A percentile compares a stretch with the other conserved stretches of the same genome.
These are phyloP conservation scores for Herminia tarsipennalis DNA, from an alignment of 2,888 invertebrate species.

Conservation along the genomic window DNA sequence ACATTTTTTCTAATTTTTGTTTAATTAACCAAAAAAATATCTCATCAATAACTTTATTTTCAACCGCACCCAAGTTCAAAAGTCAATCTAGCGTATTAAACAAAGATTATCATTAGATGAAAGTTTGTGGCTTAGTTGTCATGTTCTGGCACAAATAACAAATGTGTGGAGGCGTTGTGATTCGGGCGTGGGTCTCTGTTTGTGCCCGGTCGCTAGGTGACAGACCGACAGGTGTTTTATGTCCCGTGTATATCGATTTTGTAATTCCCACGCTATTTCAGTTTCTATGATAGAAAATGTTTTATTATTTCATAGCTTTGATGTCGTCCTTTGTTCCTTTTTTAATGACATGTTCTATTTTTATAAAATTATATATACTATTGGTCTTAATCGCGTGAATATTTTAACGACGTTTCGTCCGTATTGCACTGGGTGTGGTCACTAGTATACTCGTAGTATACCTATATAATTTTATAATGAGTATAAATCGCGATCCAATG, in stretches of 20 bases:
- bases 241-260: slow-evolving; percentile 70
- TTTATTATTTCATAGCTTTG: too few relatives aligned
- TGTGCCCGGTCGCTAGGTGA: slow-evolving; percentile 70
- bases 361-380: too few relatives aligned
- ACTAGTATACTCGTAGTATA: too few relatives aligned
- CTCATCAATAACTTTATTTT: neutral
- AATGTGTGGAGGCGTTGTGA: slow-evolving; percentile 31
- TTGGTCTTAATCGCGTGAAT: too few relatives aligned
- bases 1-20: too few relatives aligned
- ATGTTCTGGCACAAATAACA: slow-evolving; percentile 7
- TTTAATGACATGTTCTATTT: too few relatives aligned
- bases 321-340: too few relatives aligned
- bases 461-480: too few relatives aligned
- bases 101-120: neutral
- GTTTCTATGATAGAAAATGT: slow-evolving; percentile 26
- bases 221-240: slow-evolving; percentile 58
- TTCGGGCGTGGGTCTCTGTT: slow-evolving; percentile 58
- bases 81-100: neutral
- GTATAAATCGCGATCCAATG: too few relatives aligned
- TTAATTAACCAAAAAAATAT: neutral
- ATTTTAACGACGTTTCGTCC: too few relatives aligned
- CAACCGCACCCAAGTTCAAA: neutral
- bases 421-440: too few relatives aligned
- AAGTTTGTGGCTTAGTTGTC: slow-evolving; percentile 6
- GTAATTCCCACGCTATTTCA: slow-evolving; percentile 23